Percentiles rank a stretch among this genome's conserved stretches.
Conservation (phyloP, 2,113 vertebrate species). For the Genyomyrus donnyi region DNA sequence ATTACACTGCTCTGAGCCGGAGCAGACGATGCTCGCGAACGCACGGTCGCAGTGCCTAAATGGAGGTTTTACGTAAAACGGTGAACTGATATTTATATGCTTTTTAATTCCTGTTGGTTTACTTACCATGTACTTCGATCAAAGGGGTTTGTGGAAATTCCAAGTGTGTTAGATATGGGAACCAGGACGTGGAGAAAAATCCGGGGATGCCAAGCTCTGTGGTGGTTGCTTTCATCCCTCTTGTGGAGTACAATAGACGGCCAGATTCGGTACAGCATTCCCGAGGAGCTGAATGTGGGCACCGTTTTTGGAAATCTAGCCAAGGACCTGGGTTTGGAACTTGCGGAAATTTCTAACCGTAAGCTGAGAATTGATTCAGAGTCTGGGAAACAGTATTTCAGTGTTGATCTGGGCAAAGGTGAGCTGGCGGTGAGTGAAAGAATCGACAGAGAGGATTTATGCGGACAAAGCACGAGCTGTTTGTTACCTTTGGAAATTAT, state of each 20-base stretch:
- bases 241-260: conserved; percentile 51
- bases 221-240: conserved; percentile 44
- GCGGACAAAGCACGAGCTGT: conserved; percentile 54
- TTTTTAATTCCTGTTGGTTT: background rate
- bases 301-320: conserved; percentile 45
- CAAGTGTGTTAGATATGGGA: background rate
- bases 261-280: conserved; percentile 55
- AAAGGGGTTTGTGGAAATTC: background rate
- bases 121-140: conserved; percentile 16
- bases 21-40: conserved; percentile 32
- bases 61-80: background rate
- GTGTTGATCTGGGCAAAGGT: conserved; percentile 35
- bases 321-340: conserved; percentile 40
- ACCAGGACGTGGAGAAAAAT: background rate
- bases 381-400: conserved; percentile 35
- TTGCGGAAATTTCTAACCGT: conserved; percentile 27
- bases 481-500: conserved; percentile 55
- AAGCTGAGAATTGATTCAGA: conserved; percentile 37
- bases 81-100: background rate
- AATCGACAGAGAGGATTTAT: conserved; percentile 52
- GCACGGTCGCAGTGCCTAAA: background rate
- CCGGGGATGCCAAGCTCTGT: conserved; percentile 38
- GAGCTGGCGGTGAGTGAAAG: conserved; percentile 38
- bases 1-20: conserved; percentile 42
- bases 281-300: conserved; percentile 35